These are phyloP conservation scores for Phacellophora camtschatica DNA, from an alignment of 30 jellyfish, hydroid and myxozoan genomes.

Conservation along the genomic window DNA sequence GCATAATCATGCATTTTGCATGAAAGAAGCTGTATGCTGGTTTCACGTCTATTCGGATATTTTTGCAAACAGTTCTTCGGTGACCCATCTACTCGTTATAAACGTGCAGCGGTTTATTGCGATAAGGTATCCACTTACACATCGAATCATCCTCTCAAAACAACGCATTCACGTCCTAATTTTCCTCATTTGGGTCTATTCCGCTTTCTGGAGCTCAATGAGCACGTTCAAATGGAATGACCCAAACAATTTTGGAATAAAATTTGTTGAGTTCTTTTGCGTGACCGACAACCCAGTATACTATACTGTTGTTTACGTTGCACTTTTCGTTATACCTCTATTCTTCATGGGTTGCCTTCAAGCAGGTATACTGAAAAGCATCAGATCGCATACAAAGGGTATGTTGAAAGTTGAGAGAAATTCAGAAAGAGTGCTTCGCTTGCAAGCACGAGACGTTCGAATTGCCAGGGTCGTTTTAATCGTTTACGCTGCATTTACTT, in stretches of 20 bases:
- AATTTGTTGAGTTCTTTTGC: slow-evolving; percentile 25
- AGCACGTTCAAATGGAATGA: slow-evolving; percentile 55
- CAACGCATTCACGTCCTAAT: slow-evolving; percentile 37
- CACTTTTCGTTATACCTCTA: slow-evolving; percentile 67
- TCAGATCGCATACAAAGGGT: slow-evolving; percentile 56
- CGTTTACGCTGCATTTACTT: slow-evolving; percentile 76
- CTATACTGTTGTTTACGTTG: slow-evolving; percentile 63
- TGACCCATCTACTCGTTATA: slow-evolving; percentile 64
- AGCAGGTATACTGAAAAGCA: slow-evolving; percentile 52
- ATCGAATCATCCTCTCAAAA: slow-evolving; percentile 34
- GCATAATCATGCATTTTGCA: slow-evolving; percentile 67
- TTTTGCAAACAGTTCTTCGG: slow-evolving; percentile 75
- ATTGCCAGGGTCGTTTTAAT: slow-evolving; percentile 72
- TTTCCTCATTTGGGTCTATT: slow-evolving; percentile 59
- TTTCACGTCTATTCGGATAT: slow-evolving; percentile 54
- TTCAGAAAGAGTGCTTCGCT: slow-evolving; percentile 28
- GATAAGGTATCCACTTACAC: slow-evolving; percentile 45
- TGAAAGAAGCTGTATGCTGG: slow-evolving; percentile 46
- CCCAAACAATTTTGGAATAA: slow-evolving; percentile 7
- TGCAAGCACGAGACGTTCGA: slow-evolving; percentile 56
- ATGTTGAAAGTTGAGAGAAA: slow-evolving; percentile 45
- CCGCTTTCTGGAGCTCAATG: slow-evolving; percentile 67
- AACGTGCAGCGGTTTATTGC: slow-evolving; percentile 74
- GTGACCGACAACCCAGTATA: slow-evolving; percentile 54
- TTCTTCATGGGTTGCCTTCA: slow-evolving; percentile 71